Base-by-base conservation (phyloP, 2,888 invertebrate genomes). In the Psylliodes chrysocephalus region DNA sequence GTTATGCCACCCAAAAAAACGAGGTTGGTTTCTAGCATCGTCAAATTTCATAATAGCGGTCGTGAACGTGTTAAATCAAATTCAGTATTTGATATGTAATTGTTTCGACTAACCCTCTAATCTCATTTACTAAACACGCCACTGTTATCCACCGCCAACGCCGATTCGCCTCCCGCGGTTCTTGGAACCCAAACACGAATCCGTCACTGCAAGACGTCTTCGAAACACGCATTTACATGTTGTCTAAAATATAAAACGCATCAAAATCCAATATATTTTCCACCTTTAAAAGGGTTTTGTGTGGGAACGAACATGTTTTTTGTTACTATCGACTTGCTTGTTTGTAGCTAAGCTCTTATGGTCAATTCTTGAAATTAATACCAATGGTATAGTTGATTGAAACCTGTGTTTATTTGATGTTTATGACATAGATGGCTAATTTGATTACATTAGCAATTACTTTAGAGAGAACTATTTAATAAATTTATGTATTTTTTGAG, bases 161-260 rank as follows among this genome's bases (percentile, higher is more conserved):
- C 56, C 46, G 47, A 22, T 47, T 35, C 8, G 66, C 54, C 71
- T 59, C 75, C 75, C 64, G 75, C 71, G 64, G 75, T 64, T 74
- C 44, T 42, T 44, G 47, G 49, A 71, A 70, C 68, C 74, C 71
- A 66, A 66, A 72, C 77, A 75, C 70, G 68, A 70, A 71, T 74
- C 69, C 70, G 70, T 67, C 73, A 69, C 74, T 68, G 62, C 71
- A 67, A 66, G 73, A 61, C 70, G 68, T 69, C 73, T 71, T 66
- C 64, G 40, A 53, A 62, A 67, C 73, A 73, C 64, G 67, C 69
- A 72, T 73, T 64, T 74, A 74, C 72, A 73, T 71, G 72, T 74
- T 71, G 73, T 74, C 68, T 62, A 64, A 70, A 73, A 69, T 68
- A 73, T 68, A 66, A 66, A 65, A 56, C 63, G 63, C 65, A 68